Percentiles rank a stretch among this genome's conserved stretches.
Evolutionary conservation across 2,797 vertebrate species (phyloP).

Genomic region (Leptatherina wallacei): DNA sequence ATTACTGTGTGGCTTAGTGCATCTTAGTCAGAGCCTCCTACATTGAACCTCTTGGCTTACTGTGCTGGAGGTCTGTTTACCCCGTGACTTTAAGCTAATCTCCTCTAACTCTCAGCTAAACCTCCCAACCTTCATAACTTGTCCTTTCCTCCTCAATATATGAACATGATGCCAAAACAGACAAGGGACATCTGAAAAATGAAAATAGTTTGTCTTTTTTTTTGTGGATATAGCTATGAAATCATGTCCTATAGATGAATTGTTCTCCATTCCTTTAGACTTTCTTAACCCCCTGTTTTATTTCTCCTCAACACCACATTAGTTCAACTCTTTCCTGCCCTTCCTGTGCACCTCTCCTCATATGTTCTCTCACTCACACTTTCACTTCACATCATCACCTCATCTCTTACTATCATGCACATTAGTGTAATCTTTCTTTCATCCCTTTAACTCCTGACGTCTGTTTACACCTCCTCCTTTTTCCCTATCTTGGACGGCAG

Average conservation of each 20-base stretch:
- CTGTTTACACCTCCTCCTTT: conserved; percentile 44
- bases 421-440: conserved; percentile 52
- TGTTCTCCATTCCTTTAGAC: conserved; percentile 15
- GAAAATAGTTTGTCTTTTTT: conserved; percentile 1
- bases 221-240: background rate
- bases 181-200: conserved; percentile 15
- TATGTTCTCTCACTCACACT: conserved; percentile 36
- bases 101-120: conserved; percentile 50
- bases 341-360: conserved; percentile 36
- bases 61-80: conserved; percentile 73
- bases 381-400: conserved; percentile 51
- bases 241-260: background rate
- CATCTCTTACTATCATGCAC: conserved; percentile 49
- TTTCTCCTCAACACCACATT: conserved; percentile 59
- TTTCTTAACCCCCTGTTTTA: conserved; percentile 33
- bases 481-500: conserved; percentile 8
- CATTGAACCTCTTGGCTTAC: conserved; percentile 55
- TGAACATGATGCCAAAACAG: conserved; percentile 10
- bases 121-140: conserved; percentile 40
- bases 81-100: conserved; percentile 74
- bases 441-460: conserved; percentile 40
- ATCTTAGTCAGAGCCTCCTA: conserved; percentile 65
- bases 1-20: conserved; percentile 69
- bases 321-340: conserved; percentile 30
- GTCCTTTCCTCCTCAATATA: background rate